These are phyloP conservation scores for Leucophenga maculata DNA, from an alignment of 2,888 invertebrate species.

Conservation along the genomic window DNA sequence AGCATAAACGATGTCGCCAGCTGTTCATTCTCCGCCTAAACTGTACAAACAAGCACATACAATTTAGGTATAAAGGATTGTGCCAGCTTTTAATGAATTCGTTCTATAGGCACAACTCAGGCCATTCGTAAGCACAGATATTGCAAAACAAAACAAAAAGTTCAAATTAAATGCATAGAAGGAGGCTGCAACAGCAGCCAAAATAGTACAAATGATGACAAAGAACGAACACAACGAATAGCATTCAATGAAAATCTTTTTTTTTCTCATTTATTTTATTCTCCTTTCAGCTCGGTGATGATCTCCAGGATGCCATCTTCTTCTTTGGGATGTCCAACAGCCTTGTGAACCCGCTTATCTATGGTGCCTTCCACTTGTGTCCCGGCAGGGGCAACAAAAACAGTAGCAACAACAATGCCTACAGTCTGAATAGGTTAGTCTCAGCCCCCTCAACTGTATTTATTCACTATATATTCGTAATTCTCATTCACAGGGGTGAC, in stretches of 20 bases:
- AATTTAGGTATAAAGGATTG: too few relatives aligned
- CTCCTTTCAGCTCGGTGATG: conserved; percentile 78
- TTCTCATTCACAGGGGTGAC: conserved; percentile 61
- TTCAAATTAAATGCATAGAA: not conserved
- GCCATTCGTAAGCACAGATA: too few relatives aligned
- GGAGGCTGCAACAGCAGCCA: not conserved
- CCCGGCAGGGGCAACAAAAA: conserved; percentile 73
- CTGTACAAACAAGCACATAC: too few relatives aligned
- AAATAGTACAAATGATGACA: not conserved
- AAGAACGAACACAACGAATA: conserved; percentile 36
- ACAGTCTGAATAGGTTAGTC: conserved; percentile 68
- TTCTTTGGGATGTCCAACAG: conserved; percentile 91
- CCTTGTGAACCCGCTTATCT: conserved; percentile 88
- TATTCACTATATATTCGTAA: not conserved
- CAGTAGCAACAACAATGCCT: conserved; percentile 63
- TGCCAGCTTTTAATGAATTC: too few relatives aligned
- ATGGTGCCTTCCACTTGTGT: conserved; percentile 90
- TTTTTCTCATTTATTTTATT: conserved; percentile 29
- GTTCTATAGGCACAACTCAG: too few relatives aligned
- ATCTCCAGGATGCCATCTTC: conserved; percentile 82
- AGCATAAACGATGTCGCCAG: too few relatives aligned
- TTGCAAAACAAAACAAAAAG: not conserved
- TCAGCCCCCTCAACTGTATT: not conserved
- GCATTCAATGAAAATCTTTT: conserved; percentile 28
- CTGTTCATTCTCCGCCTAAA: too few relatives aligned